Evolutionary conservation across 2,888 invertebrate species (phyloP), one percentile per base, ranked within the genome.

Genomic region (Sisyra nigra): DNA sequence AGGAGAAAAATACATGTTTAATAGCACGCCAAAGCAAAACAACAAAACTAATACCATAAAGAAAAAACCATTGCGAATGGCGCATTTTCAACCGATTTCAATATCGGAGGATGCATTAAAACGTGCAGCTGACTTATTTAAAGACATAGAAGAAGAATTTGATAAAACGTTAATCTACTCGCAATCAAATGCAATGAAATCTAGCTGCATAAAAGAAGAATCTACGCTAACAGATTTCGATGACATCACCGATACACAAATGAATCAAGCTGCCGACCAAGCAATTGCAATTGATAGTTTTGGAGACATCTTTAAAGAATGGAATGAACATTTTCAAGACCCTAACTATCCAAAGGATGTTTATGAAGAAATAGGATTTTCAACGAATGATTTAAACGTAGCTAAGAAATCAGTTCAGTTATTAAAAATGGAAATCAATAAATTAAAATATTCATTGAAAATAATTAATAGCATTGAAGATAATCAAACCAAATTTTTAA

Each of bases 181-280:
- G 7, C 17, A 37, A 37, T 18, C 17, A 19, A 15, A 8, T 15
- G 14, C 9, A 19, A 37, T 18, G 7, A 18, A 18, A 18, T 11
- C 17, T 11, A 3, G 7, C 10, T 37, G 9, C 9, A 19, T 37
- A 11, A 11, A 37, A 11, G 37, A 37, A 19, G 9, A 33, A 6
- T 33, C 33, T 4, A 33, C 11, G n/a, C 5, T 18, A 18, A 18
- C 6, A 9, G 17, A 18, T 37, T 19, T 11, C 8, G 11, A 17
- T 9, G 37, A 37, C 18, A 37, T 37, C 11, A 37, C 19, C 11
- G 37, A 37, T 9, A 37, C 37, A 2, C 37, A 37, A 37, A 37
- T 37, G 37, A 37, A 19, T 19, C 37, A 37, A 37, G 19, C 19
- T 18, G 37, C 19, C 2, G 37, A 37, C 18, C 18, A 37, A 19